Conservation (phyloP, 2,888 invertebrate species). For the Exephanes ischioxanthus region DNA sequence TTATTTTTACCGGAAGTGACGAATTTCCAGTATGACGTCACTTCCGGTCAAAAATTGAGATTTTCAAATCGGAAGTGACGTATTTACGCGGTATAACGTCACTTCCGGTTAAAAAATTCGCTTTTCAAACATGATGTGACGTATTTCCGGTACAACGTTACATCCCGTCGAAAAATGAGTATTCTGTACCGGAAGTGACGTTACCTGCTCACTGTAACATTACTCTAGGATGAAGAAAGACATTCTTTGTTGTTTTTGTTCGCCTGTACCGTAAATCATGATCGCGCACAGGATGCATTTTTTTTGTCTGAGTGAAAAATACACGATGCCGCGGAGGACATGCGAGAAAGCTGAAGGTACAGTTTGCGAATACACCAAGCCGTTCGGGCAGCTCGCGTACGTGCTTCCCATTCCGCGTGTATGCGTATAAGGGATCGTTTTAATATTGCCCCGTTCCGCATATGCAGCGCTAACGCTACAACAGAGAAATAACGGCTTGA, state of each 20-base stretch:
- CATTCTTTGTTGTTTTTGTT: background rate
- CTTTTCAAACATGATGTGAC: too few relatives aligned
- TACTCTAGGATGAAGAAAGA: background rate
- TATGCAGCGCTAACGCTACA: constrained; percentile 35
- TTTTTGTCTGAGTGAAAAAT: background rate
- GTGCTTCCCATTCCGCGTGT: constrained; percentile 27
- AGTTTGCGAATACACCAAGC: background rate
- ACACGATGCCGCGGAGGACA: constrained; percentile 2
- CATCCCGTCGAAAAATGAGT: too few relatives aligned
- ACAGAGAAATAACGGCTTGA: constrained; percentile 45
- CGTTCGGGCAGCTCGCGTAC: background rate
- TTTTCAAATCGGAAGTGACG: too few relatives aligned
- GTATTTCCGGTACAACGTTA: too few relatives aligned
- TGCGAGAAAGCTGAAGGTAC: constrained; percentile 1
- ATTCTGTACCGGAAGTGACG: too few relatives aligned
- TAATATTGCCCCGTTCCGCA: constrained; percentile 51
- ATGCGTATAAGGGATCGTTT: constrained; percentile 62
- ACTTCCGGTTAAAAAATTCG: too few relatives aligned
- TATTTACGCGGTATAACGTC: too few relatives aligned
- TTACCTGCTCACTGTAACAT: background rate
- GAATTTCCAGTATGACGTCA: too few relatives aligned
- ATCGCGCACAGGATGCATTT: constrained; percentile 8
- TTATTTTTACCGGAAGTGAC: too few relatives aligned
- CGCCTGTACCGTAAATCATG: background rate
- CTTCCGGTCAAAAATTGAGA: too few relatives aligned